Conservation (phyloP, 2,113 vertebrate species). For the Corvus cornix region DNA sequence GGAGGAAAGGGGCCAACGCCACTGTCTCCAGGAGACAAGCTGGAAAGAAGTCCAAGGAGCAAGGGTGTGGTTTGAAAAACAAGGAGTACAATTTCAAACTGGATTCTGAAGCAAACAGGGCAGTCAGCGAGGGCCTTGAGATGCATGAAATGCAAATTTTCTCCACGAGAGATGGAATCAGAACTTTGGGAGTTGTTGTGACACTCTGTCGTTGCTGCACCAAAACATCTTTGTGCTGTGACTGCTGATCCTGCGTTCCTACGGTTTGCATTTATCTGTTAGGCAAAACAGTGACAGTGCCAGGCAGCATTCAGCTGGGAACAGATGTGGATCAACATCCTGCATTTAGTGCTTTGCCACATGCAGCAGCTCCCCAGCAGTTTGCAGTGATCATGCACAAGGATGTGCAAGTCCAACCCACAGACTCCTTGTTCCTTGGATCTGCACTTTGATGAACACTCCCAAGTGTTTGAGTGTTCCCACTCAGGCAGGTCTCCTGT, state of each 20-base stretch:
- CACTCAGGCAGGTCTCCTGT: background rate
- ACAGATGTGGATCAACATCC: background rate
- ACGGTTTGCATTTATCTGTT: background rate
- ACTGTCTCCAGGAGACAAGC: background rate
- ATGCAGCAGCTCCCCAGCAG: background rate
- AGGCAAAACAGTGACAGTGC: background rate
- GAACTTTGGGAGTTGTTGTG: background rate
- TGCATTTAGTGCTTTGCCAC: fast-evolving
- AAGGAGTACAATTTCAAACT: constrained; percentile 28
- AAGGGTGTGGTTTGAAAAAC: constrained; percentile 49
- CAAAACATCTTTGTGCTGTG: background rate
- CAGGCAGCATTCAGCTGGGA: background rate
- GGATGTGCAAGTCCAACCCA: fast-evolving
- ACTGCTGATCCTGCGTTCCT: background rate
- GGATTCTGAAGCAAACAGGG: background rate
- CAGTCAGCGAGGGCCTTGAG: background rate
- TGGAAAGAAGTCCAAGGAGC: constrained; percentile 29
- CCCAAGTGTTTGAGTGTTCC: background rate
- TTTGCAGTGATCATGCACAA: background rate
- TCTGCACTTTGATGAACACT: background rate
- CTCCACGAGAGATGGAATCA: background rate
- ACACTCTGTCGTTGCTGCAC: background rate
- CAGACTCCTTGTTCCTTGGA: background rate
- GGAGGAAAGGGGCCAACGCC: background rate
- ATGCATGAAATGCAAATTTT: background rate